A percentile compares a stretch with the other conserved stretches of the same genome.
Conservation (phyloP, 2,797 vertebrate species). For the Eupleurogrammus muticus region DNA sequence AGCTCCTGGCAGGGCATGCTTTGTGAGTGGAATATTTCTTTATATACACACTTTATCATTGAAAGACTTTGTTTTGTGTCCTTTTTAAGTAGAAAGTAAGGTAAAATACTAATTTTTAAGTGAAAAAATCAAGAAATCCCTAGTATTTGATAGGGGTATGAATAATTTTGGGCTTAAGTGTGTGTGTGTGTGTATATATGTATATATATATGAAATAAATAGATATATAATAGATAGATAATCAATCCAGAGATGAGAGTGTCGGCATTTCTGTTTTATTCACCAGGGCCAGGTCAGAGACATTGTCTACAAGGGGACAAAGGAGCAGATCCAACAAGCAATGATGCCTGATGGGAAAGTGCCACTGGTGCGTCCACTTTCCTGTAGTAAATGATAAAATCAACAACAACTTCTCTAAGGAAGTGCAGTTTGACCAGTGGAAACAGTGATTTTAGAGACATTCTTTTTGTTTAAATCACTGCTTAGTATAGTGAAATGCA, state of each 20-base stretch:
- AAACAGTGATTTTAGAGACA: background rate
- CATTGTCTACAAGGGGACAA: slow-evolving; percentile 89
- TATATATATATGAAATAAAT: no score
- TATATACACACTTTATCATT: no score
- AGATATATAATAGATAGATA: no score
- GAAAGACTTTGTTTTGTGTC: no score
- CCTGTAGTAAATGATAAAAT: background rate
- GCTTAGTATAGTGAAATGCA: background rate
- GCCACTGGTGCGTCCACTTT: slow-evolving; percentile 84
- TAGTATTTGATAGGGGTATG: no score
- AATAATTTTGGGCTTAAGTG: no score
- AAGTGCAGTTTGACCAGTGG: background rate
- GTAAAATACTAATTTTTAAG: no score
- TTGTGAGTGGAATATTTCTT: no score
- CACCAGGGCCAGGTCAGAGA: slow-evolving; percentile 86
- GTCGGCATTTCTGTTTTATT: slow-evolving; percentile 35
- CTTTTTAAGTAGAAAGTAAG: no score
- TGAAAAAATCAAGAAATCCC: no score
- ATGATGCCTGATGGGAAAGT: slow-evolving; percentile 85
- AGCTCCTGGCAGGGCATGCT: no score
- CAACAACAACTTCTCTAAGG: background rate
- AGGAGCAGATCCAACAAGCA: slow-evolving; percentile 84
- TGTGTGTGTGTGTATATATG: no score
- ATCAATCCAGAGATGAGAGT: background rate
- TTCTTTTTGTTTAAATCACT: background rate